Conservation (phyloP, 1,140 invertebrate genomes). For the Euura saliciscinereae region DNA sequence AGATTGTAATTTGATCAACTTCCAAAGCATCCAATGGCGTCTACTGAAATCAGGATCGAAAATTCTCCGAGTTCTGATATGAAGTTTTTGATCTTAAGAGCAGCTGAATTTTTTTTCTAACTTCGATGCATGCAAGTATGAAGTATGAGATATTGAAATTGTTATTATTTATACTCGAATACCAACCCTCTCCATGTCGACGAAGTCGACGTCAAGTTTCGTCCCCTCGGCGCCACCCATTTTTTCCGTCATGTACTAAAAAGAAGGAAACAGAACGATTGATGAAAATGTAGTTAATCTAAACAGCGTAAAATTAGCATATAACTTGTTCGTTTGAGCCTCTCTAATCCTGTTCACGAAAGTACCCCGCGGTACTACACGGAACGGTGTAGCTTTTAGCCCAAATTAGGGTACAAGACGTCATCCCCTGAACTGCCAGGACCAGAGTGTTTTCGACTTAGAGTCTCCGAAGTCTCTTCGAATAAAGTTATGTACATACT, state of each 20-base stretch:
- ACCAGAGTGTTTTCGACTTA: neutral
- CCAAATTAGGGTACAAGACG: neutral
- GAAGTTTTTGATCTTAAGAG: too few species aligned
- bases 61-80: too few species aligned
- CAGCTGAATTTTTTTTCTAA: too few species aligned
- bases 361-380: too few species aligned
- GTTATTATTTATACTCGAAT: neutral
- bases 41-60: too few species aligned
- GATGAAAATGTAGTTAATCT: neutral
- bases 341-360: neutral
- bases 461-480: neutral
- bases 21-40: too few species aligned
- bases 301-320: neutral
- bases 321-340: neutral
- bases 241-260: constrained; percentile 99
- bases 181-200: constrained; percentile 98
- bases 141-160: too few species aligned
- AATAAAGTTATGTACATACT: neutral
- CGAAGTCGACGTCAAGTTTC: constrained; percentile 97
- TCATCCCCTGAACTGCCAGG: neutral
- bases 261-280: constrained; percentile 49
- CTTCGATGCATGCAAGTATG: too few species aligned
- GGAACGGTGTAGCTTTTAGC: neutral
- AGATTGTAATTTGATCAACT: too few species aligned
- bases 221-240: constrained; percentile 99